Evolutionary conservation across 2,888 invertebrate species (phyloP), one percentile per base, ranked within the genome.

Genomic region (Arrhopalites spinosus): DNA sequence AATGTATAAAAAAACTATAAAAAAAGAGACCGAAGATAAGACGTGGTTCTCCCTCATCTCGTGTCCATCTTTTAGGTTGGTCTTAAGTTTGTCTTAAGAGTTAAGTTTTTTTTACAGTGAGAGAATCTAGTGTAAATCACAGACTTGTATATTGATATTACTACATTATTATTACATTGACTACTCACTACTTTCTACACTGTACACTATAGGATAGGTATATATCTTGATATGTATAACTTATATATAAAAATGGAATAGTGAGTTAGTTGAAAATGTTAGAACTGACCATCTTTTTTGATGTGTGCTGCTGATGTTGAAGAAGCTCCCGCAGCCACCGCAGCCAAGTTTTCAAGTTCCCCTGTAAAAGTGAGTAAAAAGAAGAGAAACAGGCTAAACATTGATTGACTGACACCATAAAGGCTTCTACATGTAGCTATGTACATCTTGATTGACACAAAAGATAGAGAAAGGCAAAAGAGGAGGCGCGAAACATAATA

Each of bases 321-420:
- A 45, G 73, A 29, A 30, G 67, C 73, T 56, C 56, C 47, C 15
- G 70, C 77, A 29, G 74, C 78, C 20, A 78, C 80, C 69, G 78
- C 80, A 74, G 79, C 79, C 74, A 77, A 71, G 70, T 78, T 78
- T 73, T 83, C 82, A 76, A 83, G 78, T 77, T 83, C 82, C 82
- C 82, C 82, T 83, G 76, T 23, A 78, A 78, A 59, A 72, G 59
- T 45, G 74, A 64, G 56, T 63, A 73, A 71, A 13, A 68, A 50
- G 61, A 61, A 17, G 50, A 59, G 25, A 59, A 74, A 74, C 45
- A 66, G 66, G 66, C 67, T 64, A 64, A 73, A 73, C 63, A 64
- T 73, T 73, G 73, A 73, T 73, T 73, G 73, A 73, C 66, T 73
- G 73, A 73, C 73, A 67, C 36, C 66, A 67, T 73, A 73, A 73